Base-by-base conservation (phyloP, 2,113 vertebrate species). In the Copsychus sechellarum region DNA sequence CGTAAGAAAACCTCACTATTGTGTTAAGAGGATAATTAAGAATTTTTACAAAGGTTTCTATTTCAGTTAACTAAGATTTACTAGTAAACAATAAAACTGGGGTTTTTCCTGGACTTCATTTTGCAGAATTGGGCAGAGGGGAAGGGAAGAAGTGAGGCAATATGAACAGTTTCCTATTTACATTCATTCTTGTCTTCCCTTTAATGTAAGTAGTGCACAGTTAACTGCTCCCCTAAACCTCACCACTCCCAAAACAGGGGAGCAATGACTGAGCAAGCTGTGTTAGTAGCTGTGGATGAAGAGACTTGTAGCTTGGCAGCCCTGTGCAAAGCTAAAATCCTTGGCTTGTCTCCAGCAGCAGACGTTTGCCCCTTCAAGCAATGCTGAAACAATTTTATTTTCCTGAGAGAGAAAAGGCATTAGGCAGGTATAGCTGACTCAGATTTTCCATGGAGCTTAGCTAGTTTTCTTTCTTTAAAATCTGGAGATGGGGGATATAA, bases 151-250 rank as follows among this genome's bases (percentile, higher is more conserved):
- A 92, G 66, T 31, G 22, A 88, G 11, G 22, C 60, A 51, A 22
- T 48, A 60, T 0, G 1, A 83, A 73, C 22, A 54, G 6, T 74
- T 78, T 71, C 31, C 24, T 51, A 14, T 81, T 96, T 81, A 38
- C 4, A 84, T 6, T 56, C 10, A 40, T 79, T 74, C 77, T 70
- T 92, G 22, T 26, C 26, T 67, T 74, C 51, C 8, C 14, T 86
- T 43, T 60, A 81, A 56, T 0, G 0, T 67, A 53, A 31, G 51
- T 12, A 88, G 28, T 0, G 0, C 47, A 79, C 14, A 58, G 34
- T 70, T 71, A 91, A 70, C 60, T 47, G 42, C 72, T 74, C 8
- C 23, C 65, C 73, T 74, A 84, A 91, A 74, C 16, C 38, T 53
- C 64, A 62, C 47, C 51, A 28, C 34, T 91, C 43, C 60, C 56